Base-by-base conservation (phyloP, 2,797 vertebrate species). In the Hydrocynus forskahlii region DNA sequence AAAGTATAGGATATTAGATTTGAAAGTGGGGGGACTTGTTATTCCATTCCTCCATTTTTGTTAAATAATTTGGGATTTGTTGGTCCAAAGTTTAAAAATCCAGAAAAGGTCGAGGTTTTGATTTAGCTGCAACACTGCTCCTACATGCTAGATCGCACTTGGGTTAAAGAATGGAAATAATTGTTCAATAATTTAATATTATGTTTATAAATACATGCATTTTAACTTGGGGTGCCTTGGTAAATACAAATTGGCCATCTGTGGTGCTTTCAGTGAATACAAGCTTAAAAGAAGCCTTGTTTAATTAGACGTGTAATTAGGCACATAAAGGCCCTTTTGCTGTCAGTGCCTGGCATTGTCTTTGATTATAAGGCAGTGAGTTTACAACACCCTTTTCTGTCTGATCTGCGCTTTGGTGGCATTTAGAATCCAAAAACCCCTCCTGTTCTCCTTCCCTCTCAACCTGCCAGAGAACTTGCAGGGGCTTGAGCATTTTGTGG, bases 281-380 rank as follows among this genome's bases (percentile, higher is more conserved):
- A 10, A 71, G 68, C 29, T 23, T 35, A 71, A 54, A 55, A 71
- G 13, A 23, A 29, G 45, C 63, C 2, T 17, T 16, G 35, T 40
- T 66, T 40, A 66, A 45, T 69, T 45, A 38, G 35, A 73, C 52
- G 21, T 38, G 14, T 38, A 62, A 67, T 67, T 67, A 17, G 25
- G 54, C 48, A 35, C 29, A 29, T 54, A 59, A 19, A n/a, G 7
- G 54, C 13, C 16, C 25, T 38, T 73, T 59, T 73, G 19, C 29
- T 59, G 52, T 52, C 71, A 59, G 71, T 1, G 35, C 14, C 52
- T 73, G 71, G 29, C 71, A 21, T 12, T n/a, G 54, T 52, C 29
- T 35, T n/a, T 40, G 52, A 73, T 57, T 57, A 73, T 40, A 73
- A 73, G 54, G 54, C 25, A 54, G 19, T 71, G 52, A 57, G 54